These are phyloP conservation scores for Drosophila quadrilineata DNA, from an alignment of 1,140 invertebrate species.

Conservation along the genomic window DNA sequence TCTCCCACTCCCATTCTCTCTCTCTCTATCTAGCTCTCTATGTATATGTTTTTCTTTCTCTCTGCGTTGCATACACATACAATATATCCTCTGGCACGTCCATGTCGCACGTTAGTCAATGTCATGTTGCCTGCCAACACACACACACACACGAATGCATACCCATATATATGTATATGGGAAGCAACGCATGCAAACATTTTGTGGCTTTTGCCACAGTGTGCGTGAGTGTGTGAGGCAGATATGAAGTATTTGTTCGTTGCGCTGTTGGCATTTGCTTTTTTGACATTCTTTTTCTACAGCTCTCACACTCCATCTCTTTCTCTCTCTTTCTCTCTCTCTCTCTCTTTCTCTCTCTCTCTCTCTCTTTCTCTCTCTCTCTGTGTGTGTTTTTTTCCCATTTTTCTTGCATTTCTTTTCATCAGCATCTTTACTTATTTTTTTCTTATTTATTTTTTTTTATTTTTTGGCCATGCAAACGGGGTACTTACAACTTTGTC, in stretches of 20 bases:
- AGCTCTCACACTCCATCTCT: too few relatives aligned
- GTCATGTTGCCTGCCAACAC: slow-evolving; percentile 37
- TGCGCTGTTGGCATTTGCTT: slow-evolving; percentile 45
- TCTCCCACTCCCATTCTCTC: too few relatives aligned
- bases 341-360: neutral
- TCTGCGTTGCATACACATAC: slow-evolving; percentile 4
- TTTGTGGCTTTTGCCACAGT: slow-evolving; percentile 35
- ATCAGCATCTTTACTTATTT: too few relatives aligned
- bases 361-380: neutral
- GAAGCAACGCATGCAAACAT: slow-evolving; percentile 19
- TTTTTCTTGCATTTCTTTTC: neutral
- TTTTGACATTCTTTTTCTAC: slow-evolving; percentile 21
- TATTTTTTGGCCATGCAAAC: slow-evolving; percentile 7
- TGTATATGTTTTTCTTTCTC: neutral
- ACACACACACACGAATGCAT: slow-evolving; percentile 11
- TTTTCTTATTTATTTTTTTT: too few relatives aligned
- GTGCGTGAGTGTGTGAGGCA: slow-evolving; percentile 22
- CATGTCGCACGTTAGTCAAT: slow-evolving; percentile 44
- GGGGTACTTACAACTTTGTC: slow-evolving; percentile 43
- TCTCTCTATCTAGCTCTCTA: too few relatives aligned
- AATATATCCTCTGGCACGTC: slow-evolving; percentile 37
- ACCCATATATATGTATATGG: slow-evolving; percentile 11
- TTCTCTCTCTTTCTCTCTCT: neutral
- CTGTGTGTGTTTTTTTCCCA: neutral
- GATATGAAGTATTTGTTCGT: slow-evolving; percentile 53